Base-by-base conservation (phyloP, 2,888 invertebrate genomes). In the Lamellibrachia columna region DNA sequence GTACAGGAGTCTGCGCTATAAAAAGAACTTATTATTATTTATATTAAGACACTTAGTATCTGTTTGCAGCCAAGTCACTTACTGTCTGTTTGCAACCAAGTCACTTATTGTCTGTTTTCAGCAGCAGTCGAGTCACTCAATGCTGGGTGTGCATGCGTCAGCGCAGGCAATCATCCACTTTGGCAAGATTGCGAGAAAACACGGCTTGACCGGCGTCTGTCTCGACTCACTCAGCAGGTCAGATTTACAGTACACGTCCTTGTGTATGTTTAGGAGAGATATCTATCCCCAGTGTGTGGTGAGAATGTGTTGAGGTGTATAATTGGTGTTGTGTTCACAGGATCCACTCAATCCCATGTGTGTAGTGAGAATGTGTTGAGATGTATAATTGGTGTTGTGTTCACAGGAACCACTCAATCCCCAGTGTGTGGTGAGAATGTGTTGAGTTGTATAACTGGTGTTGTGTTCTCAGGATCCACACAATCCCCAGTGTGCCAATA, bases 151-250 rank as follows among this genome's bases (percentile, higher is more conserved):
- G 0, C 99, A 99, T 96, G 98, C 98, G 0, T 98, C 98, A 60
- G 98, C 98, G 0, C 98, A 98, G 97, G 98, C 99, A 0, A 99
- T 99, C 93, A 99, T 99, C 93, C 98, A 99, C 96, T 99, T 99
- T 96, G 99, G 99, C 0, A 99, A 99, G 97, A 98, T 99, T 93
- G 99, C 99, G 0, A 97, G 99, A 92, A 99, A 99, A 96, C 99
- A 99, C 96, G 95, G 95, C 96, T 97, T 99, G 91, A 98, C 98
- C 0, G 98, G 98, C 40, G 99, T 99, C 0, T 99, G 99, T 95
- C 97, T 99, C 93, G 99, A 99, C 95, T 98, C 98, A 0, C 97
- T 99, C 90, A 98, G 98, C 94, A 95, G 96, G 96, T 96, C 93
- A 93, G 94, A 92, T 9, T 9, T 22, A 22, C 22, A 40, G 40